A percentile compares a stretch with the other conserved stretches of the same genome.
phyloP scores from a whole-genome alignment of 2,888 invertebrate genomes.

The Phengaris alcon region DNA sequence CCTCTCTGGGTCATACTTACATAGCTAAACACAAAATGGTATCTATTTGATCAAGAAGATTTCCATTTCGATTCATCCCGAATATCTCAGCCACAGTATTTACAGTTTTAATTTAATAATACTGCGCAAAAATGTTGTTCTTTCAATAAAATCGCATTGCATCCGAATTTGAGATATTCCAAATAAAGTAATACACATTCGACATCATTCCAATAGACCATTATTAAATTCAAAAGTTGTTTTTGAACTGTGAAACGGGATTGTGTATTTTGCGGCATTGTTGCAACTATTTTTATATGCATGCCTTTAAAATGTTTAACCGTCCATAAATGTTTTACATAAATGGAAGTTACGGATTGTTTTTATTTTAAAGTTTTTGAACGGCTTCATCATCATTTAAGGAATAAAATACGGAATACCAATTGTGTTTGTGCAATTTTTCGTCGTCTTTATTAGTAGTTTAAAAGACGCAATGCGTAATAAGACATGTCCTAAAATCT shows the following conservation, averaged over 20 bases:
- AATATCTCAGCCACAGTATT: too few species aligned
- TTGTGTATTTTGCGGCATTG: background rate
- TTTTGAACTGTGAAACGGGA: background rate
- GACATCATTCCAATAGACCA: background rate
- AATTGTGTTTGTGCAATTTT: too few species aligned
- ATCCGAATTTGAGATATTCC: background rate
- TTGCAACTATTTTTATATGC: background rate
- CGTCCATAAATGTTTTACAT: background rate
- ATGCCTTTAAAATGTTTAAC: background rate
- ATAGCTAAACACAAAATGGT: too few species aligned
- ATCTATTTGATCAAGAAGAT: too few species aligned
- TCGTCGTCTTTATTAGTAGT: too few species aligned
- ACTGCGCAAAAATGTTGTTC: background rate
- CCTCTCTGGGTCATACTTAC: too few species aligned
- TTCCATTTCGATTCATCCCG: too few species aligned
- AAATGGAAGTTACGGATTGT: background rate
- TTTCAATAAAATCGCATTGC: conserved; percentile 9
- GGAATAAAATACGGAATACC: too few species aligned
- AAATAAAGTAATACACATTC: background rate
- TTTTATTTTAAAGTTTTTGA: background rate
- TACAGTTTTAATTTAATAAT: too few species aligned
- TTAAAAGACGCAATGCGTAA: too few species aligned
- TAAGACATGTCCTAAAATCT: too few species aligned
- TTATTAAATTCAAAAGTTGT: background rate
- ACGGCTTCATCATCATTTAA: background rate